Evolutionary conservation across 2,888 invertebrate genomes (phyloP), one percentile per base, ranked within the genome.

Genomic region (Epistrophe grossulariae): DNA sequence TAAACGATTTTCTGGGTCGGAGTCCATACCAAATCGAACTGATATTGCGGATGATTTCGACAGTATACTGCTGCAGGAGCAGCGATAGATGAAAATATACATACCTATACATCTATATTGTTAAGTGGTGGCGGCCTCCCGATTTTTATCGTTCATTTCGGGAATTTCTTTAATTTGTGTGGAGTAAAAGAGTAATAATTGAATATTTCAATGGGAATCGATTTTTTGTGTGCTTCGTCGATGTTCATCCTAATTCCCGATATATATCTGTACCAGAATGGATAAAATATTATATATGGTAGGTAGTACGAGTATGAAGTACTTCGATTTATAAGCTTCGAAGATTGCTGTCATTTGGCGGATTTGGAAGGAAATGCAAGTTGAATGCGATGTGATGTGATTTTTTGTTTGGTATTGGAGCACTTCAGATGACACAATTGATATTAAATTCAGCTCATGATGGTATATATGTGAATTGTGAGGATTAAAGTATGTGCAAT

Each of bases 121-220:
- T 62, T 81, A 17, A 70, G 48, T 28, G 48, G 10, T 48, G 68
- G n/a, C 19, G 35, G 48, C 60, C 60, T 80, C 71, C 76, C 45
- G 48, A 62, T 74, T 64, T 38, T 38, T n/a, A 73, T 62, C 60
- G 68, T 77, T 77, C 80, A 81, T 77, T 78, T 77, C 60, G 77
- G 85, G 73, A 79, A 74, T 82, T 81, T 78, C 82, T 71, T 79
- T 82, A 78, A 81, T 81, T 57, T 85, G 40, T 38, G 31, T 48
- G 28, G 59, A 64, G 55, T 40, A 45, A 71, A 57, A 70, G 68
- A 72, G 77, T 77, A 80, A 73, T 84, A 82, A 79, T 81, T 74
- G 78, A 64, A 57, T 74, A 66, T 35, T 82, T 82, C 74, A 70
- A 57, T 59, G n/a, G 38, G 17, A 35, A 43, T 64, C 19, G 50